phyloP scores from a whole-genome alignment of 1,140 invertebrate species.

The Drosophila albomicans region DNA sequence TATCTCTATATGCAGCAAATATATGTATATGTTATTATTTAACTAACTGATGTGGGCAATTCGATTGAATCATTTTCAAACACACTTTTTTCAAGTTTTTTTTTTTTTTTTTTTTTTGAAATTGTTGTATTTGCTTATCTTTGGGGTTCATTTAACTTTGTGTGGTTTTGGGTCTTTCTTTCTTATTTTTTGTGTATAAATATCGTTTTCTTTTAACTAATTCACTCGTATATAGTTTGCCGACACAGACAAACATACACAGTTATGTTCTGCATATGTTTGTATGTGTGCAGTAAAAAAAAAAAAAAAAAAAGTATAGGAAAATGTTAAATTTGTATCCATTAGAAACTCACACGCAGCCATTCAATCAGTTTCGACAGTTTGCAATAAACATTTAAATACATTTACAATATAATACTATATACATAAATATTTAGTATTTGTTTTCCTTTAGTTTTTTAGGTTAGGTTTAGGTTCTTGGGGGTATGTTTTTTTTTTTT shows the following conservation, averaged over 20 bases:
- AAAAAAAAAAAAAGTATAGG: conserved; percentile 29
- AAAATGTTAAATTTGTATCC: conserved; percentile 10
- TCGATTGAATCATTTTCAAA: conserved; percentile 3
- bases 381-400: conserved; percentile 61
- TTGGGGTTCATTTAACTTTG: background rate
- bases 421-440: conserved; percentile 36
- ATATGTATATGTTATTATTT: conserved; percentile 5
- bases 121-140: background rate
- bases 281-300: conserved; percentile 13
- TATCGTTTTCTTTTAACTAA: conserved; percentile 8
- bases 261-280: background rate
- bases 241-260: conserved; percentile 1
- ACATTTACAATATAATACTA: conserved; percentile 46
- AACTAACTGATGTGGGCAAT: background rate
- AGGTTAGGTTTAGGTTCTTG: conserved; percentile 24
- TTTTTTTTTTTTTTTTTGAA: conserved; percentile 13
- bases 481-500: conserved; percentile 16
- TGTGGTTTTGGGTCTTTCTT: background rate
- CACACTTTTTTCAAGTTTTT: background rate
- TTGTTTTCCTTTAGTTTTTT: conserved; percentile 9
- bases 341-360: conserved; percentile 42
- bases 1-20: conserved; percentile 8
- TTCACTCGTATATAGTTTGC: conserved; percentile 15
- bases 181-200: conserved; percentile 6
- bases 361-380: conserved; percentile 50